phyloP scores from a whole-genome alignment of 2,797 vertebrate species.

The Cottoperca gobio region DNA sequence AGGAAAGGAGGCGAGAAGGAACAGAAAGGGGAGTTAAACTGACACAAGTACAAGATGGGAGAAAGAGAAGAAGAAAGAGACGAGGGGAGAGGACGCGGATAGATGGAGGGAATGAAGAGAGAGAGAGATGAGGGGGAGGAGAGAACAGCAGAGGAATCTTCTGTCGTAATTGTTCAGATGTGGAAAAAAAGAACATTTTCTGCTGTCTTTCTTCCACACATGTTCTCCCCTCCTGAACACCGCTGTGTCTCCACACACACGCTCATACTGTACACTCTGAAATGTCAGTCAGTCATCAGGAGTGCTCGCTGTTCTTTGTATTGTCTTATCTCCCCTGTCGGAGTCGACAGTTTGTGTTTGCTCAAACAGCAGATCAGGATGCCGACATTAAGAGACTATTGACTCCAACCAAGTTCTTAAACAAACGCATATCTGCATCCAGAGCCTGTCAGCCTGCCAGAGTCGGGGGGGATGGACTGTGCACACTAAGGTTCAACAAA shows the following conservation, averaged over 20 bases:
- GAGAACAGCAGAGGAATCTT: slow-evolving; percentile 9
- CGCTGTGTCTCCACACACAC: background rate
- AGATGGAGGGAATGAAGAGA: slow-evolving; percentile 4
- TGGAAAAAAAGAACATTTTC: slow-evolving; percentile 4
- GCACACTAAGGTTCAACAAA: background rate
- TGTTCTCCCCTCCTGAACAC: background rate
- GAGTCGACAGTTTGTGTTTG: slow-evolving; percentile 72
- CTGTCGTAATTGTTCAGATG: background rate
- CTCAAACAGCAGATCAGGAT: slow-evolving; percentile 77
- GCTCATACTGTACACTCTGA: slow-evolving; percentile 31
- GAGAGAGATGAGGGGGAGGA: background rate
- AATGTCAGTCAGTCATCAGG: slow-evolving; percentile 69
- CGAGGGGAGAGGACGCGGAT: background rate
- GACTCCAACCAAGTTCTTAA: slow-evolving; percentile 69
- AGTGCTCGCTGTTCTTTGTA: slow-evolving; percentile 52
- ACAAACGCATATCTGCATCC: slow-evolving; percentile 73
- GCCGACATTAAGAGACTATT: slow-evolving; percentile 71
- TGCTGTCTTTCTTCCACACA: background rate
- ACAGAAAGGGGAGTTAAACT: background rate
- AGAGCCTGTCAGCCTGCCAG: slow-evolving; percentile 31
- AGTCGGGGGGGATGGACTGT: slow-evolving; percentile 8
- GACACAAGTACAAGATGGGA: background rate
- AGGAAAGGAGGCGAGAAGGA: background rate
- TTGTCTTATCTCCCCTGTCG: slow-evolving; percentile 79
- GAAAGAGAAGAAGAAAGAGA: background rate